Conservation (phyloP, 1,140 invertebrate genomes). For the Lethrus apterus region DNA sequence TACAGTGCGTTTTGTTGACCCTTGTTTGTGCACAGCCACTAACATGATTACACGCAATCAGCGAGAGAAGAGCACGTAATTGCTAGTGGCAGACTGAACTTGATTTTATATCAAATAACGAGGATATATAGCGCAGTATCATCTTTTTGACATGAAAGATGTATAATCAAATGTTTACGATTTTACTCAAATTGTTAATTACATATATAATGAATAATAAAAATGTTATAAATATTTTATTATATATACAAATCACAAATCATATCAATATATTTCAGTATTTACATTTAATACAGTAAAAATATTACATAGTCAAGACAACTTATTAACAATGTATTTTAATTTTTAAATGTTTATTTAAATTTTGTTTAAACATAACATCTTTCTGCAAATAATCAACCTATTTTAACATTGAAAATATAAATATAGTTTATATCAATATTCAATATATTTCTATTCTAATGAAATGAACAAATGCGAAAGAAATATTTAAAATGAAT, state of each 20-base stretch:
- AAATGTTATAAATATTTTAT: constrained; percentile 8
- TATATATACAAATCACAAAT: constrained; percentile 4
- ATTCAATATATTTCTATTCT: too few relatives aligned
- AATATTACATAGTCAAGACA: too few relatives aligned
- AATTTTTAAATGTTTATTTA: too few relatives aligned
- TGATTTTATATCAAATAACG: constrained; percentile 5
- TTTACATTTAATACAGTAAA: constrained; percentile 6
- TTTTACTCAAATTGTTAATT: neutral
- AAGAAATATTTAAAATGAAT: too few relatives aligned
- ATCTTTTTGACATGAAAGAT: too few relatives aligned
- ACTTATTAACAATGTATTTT: too few relatives aligned
- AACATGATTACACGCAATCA: constrained; percentile 34
- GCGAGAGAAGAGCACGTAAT: constrained; percentile 27
- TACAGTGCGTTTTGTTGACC: constrained; percentile 18
- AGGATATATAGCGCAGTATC: neutral
- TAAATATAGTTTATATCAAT: too few relatives aligned
- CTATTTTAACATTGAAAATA: too few relatives aligned
- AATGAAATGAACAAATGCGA: too few relatives aligned
- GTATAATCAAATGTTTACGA: too few relatives aligned
- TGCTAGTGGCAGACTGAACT: constrained; percentile 22
- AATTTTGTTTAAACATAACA: too few relatives aligned
- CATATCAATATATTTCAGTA: neutral
- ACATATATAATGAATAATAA: neutral
- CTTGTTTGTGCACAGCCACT: constrained; percentile 32
- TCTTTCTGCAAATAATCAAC: too few relatives aligned